Base-by-base conservation (phyloP, 2,888 invertebrate genomes). In the Carterocephalus palaemon region DNA sequence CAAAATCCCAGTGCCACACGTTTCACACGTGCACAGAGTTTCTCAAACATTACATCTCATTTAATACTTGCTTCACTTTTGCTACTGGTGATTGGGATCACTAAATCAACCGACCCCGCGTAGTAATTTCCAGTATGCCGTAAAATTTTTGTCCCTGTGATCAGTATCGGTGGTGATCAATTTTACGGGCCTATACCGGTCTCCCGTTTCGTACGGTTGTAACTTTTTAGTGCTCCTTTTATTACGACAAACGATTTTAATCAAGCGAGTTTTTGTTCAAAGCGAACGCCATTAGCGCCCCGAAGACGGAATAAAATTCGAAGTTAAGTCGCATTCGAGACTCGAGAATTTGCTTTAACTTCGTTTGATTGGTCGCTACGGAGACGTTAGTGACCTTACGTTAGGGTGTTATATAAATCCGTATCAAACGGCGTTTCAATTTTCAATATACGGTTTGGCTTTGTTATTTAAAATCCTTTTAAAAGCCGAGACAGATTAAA, bases 211-310 rank as follows among this genome's bases (percentile, higher is more conserved):
- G 73, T 73, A 75, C 75, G 78, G 80, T 70, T 84, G 79, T 85
- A 81, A 84, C 84, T 80, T 85, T 86, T 85, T 85, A 86, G 75
- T 79, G 65, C 77, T 75, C 64, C 71, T 83, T 86, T 85, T 84
- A 85, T 86, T 86, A 83, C 85, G 76, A 84, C 85, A 83, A 84
- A 85, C 84, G 86, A 82, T 85, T 85, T 86, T 86, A 85, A 86
- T 86, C 85, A 84, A 86, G 81, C 75, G 75, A 77, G 78, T 84
- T 84, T 85, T 85, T 83, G 80, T 81, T 79, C 77, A 64, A 62
- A 62, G 68, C 73, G 67, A 63, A 71, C 70, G 75, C 80, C 74
- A 79, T 84, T 84, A 84, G 77, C 80, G 77, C 76, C 65, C 57
- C 62, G 59, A 69, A 72, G 70, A 74, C 60, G 67, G 71, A 78